Base-by-base conservation (phyloP, 2,113 vertebrate species). In the Antennarius striatus region DNA sequence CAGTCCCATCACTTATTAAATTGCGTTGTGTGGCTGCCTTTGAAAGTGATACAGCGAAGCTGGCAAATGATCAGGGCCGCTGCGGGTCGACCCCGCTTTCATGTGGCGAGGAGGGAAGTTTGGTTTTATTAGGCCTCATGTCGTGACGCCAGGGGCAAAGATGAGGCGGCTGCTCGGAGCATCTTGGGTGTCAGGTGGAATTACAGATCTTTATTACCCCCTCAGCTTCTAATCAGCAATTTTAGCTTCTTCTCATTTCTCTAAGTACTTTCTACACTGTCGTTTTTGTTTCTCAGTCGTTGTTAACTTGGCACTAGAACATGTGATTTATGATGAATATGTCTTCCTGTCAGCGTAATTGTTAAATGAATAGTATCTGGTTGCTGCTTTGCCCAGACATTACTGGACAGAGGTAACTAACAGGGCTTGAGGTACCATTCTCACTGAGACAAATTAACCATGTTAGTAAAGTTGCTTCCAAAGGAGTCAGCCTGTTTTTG, bases 11-110 rank as follows among this genome's bases (percentile, higher is more conserved):
- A 86, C 71, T 88, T 89, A 90, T 91, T 89, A 87, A 91, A 90
- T 81, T 89, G 88, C 66, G 73, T 75, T 39, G 53, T 61, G 70
- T 63, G 58, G 59, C 68, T 59, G 68, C 66, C 70, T 92, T 91
- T 92, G 90, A 93, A 92, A 91, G 56, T 73, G 90, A 91, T 91
- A 89, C 79, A 63, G 80, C 72, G 57, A 80, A 67, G 56, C 82
- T 83, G 78, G 86, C 58, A 11, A 65, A 74, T 79, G 70, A 82
- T 76, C 62, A 71, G 70, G 69, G 60, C 53, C 63, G n/a, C 77
- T 76, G 82, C 74, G 53, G 77, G 78, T 71, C 45, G 50, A 71
- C 46, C n/a, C 43, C 4, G 57, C 87, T 93, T 89, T 93, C 82
- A 90, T 86, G 88, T 85, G 63, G 62, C 68, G 12, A 58, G 47